Conservation (phyloP, 92 coral and sea anemone species). For the Palythoa heliodiscus region DNA sequence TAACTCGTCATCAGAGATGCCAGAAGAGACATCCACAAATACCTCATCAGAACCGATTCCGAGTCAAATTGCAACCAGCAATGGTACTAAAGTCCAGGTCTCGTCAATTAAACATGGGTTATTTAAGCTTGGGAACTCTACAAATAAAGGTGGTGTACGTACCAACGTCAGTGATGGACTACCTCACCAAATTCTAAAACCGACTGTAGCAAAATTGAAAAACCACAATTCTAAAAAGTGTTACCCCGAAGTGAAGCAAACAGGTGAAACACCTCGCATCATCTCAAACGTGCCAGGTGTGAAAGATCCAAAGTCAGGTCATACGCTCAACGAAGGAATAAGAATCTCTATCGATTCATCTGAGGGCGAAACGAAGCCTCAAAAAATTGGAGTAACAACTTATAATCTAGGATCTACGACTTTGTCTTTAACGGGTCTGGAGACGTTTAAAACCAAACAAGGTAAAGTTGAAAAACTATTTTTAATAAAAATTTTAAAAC, state of each 20-base stretch:
- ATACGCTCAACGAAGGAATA: not conserved
- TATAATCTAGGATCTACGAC: not conserved
- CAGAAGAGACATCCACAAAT: not conserved
- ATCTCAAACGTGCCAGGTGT: not conserved
- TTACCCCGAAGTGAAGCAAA: not conserved
- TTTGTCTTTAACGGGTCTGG: not conserved
- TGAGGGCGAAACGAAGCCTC: not conserved
- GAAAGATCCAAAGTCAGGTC: not conserved
- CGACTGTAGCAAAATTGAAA: not conserved
- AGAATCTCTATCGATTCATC: conserved; percentile 6
- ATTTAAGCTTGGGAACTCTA: not conserved
- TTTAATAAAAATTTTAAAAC: no score
- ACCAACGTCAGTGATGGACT: not conserved
- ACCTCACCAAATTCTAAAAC: not conserved
- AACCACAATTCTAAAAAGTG: not conserved
- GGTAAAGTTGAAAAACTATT: not conserved
- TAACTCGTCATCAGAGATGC: not conserved
- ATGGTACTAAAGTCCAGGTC: not conserved
- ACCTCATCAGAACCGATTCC: not conserved
- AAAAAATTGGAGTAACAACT: conserved; percentile 11
- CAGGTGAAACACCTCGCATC: not conserved
- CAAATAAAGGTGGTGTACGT: not conserved
- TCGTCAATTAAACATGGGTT: not conserved
- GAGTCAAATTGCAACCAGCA: not conserved
- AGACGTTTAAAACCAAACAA: conserved; percentile 2